Evolutionary conservation across 2,888 invertebrate genomes (phyloP).

Genomic region (Brassicogethes aeneus): DNA sequence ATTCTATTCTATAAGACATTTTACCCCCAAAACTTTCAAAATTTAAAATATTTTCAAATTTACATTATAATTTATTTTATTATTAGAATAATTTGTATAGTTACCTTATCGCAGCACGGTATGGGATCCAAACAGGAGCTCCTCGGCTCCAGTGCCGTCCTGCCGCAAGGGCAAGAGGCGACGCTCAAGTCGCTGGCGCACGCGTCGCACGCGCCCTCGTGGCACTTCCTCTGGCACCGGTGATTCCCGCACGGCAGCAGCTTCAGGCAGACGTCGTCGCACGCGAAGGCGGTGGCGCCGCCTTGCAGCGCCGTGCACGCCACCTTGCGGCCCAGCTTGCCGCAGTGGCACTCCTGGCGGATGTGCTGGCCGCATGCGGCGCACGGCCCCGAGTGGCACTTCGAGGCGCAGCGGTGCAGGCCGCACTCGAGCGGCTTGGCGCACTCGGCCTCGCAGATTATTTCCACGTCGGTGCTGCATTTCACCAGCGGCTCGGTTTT

Average conservation of each 20-base stretch:
- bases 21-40: too few relatives aligned
- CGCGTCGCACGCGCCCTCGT: constrained; percentile 54
- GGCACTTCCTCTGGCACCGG: constrained; percentile 49
- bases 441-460: constrained; percentile 70
- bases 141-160: constrained; percentile 48
- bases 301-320: constrained; percentile 51
- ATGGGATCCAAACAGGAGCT: constrained; percentile 71
- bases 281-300: constrained; percentile 46
- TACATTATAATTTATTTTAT: too few relatives aligned
- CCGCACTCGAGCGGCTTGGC: constrained; percentile 67
- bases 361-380: constrained; percentile 57
- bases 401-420: constrained; percentile 60
- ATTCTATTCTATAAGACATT: too few relatives aligned
- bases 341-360: constrained; percentile 67
- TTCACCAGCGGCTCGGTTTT: constrained; percentile 55
- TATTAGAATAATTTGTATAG: too few relatives aligned
- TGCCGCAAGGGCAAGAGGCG: constrained; percentile 69
- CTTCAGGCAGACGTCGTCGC: constrained; percentile 53
- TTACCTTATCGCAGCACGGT: constrained; percentile 65
- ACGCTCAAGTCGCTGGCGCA: constrained; percentile 58
- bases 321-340: constrained; percentile 49
- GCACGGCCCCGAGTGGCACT: constrained; percentile 77
- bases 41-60: too few relatives aligned
- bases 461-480: constrained; percentile 61
- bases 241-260: constrained; percentile 60